Evolutionary conservation across 2,113 vertebrate species (phyloP).

Genomic region (Alethe diademata): DNA sequence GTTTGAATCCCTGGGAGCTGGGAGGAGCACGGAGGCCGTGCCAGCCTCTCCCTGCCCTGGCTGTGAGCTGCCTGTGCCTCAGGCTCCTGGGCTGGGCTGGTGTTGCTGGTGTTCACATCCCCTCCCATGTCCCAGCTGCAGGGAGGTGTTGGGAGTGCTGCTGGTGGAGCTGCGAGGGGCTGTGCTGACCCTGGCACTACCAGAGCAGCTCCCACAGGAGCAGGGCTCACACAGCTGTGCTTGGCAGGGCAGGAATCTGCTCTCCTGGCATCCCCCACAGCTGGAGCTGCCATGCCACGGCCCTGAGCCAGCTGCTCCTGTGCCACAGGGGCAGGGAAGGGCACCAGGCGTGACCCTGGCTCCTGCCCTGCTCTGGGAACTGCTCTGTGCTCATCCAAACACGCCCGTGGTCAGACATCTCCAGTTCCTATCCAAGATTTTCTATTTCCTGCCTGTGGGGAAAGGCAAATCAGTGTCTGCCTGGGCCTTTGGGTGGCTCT

Average conservation of each 20-base stretch:
- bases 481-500: neutral
- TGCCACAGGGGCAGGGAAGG: neutral
- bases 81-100: neutral
- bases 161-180: neutral
- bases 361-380: neutral
- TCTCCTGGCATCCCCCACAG: neutral
- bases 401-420: neutral
- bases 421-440: neutral
- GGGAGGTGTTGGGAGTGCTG: neutral
- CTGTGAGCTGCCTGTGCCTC: no score
- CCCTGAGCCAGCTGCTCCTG: neutral
- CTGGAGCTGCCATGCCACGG: neutral
- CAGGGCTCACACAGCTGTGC: neutral
- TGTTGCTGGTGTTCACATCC: neutral
- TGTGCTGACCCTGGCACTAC: neutral
- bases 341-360: fast-evolving
- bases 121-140: neutral
- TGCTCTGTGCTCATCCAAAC: neutral
- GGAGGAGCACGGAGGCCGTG: neutral
- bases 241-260: neutral
- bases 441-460: neutral
- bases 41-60: neutral
- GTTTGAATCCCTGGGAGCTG: neutral
- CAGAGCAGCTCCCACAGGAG: neutral
- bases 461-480: neutral